Conservation (phyloP, 2,797 vertebrate species). For the Vultur gryphus region DNA sequence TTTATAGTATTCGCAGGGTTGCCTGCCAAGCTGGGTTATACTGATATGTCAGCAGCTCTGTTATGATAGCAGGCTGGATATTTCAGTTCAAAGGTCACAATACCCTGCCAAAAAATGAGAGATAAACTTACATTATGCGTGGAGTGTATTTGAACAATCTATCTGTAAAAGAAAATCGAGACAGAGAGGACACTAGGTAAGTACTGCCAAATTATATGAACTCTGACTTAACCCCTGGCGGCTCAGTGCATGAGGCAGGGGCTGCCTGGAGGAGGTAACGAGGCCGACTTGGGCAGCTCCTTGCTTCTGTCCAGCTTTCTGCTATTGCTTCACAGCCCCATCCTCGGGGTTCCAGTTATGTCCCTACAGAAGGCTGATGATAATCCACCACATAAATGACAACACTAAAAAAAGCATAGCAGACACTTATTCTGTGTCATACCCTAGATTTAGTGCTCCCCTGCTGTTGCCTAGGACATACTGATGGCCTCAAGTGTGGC, state of each 20-base stretch:
- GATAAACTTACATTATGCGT: neutral
- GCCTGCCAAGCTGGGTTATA: constrained; percentile 17
- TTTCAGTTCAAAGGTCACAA: constrained; percentile 45
- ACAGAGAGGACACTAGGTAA: neutral
- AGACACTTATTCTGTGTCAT: neutral
- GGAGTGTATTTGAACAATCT: neutral
- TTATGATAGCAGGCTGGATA: constrained; percentile 4
- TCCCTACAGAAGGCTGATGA: neutral
- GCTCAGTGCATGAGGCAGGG: neutral
- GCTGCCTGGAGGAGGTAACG: neutral
- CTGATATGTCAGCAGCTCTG: constrained; percentile 29
- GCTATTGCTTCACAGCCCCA: neutral
- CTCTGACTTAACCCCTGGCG: neutral
- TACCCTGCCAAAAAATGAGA: neutral
- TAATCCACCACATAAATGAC: neutral
- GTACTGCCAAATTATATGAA: neutral
- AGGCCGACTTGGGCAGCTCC: neutral
- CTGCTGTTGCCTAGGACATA: neutral
- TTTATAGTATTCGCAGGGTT: neutral
- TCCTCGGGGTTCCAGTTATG: neutral
- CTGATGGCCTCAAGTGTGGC: neutral
- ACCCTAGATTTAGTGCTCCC: neutral
- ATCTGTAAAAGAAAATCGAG: neutral
- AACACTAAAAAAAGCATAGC: neutral
- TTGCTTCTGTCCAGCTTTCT: neutral